phyloP scores from a whole-genome alignment of 2,797 vertebrate genomes.

The Leucoraja ocellata region DNA sequence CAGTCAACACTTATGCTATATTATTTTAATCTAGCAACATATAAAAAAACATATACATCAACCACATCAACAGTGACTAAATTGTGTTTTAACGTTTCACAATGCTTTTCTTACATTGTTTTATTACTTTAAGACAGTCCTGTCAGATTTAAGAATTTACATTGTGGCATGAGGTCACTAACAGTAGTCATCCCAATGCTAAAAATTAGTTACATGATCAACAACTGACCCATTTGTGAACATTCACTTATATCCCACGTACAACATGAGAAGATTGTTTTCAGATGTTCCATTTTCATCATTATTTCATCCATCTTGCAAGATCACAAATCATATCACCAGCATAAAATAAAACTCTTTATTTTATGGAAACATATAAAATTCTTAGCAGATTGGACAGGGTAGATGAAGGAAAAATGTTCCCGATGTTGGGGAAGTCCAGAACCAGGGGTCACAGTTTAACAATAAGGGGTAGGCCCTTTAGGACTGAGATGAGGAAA shows the following conservation, averaged over 20 bases:
- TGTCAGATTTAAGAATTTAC: constrained; percentile 40
- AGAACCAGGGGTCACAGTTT: no score
- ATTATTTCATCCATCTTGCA: background rate
- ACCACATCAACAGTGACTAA: background rate
- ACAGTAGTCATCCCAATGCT: constrained; percentile 34
- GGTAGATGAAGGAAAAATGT: no score
- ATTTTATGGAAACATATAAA: no score
- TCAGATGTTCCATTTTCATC: constrained; percentile 25
- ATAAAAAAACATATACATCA: background rate
- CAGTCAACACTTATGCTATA: background rate
- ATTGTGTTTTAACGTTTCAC: background rate
- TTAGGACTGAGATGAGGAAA: no score
- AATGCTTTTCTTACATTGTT: background rate
- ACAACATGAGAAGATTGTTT: background rate
- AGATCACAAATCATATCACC: background rate
- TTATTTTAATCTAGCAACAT: background rate
- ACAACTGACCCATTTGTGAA: background rate
- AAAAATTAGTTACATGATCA: constrained; percentile 12
- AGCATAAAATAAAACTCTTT: background rate
- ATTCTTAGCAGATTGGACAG: no score
- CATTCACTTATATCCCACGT: constrained; percentile 2
- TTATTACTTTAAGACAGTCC: constrained; percentile 41
- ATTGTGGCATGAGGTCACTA: constrained; percentile 40
- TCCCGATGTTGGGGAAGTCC: no score
- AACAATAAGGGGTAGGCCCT: no score